Evolutionary conservation across 2,888 invertebrate species (phyloP).

Genomic region (Leptinotarsa juncta): DNA sequence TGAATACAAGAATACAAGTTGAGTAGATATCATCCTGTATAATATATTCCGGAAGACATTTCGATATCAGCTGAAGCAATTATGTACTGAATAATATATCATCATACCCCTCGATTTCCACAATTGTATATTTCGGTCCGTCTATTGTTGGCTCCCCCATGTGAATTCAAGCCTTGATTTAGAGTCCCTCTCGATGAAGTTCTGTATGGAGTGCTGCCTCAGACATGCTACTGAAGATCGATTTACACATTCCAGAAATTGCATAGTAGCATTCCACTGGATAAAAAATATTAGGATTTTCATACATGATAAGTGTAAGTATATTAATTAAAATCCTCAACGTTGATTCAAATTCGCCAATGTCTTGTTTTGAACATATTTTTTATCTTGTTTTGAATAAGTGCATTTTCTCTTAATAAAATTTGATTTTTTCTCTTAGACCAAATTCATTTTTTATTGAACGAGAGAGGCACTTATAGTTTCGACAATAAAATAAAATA

Average conservation of each 20-base stretch:
- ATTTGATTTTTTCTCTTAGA: too few species aligned
- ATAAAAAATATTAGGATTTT: too few species aligned
- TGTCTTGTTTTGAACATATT: too few species aligned
- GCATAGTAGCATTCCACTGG: neutral
- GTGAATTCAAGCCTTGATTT: neutral
- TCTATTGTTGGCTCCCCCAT: neutral
- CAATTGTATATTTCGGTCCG: neutral
- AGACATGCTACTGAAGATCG: neutral
- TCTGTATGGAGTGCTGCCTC: neutral
- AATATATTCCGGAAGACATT: neutral
- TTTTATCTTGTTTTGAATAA: too few species aligned
- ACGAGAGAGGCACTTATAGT: too few species aligned
- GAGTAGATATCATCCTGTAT: neutral
- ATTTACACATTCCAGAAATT: neutral
- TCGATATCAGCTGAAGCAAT: slow-evolving; percentile 5
- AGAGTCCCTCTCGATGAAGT: slow-evolving; percentile 5
- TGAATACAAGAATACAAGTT: neutral
- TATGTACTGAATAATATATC: neutral
- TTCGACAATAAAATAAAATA: too few species aligned
- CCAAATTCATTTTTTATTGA: too few species aligned
- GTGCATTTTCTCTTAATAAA: too few species aligned
- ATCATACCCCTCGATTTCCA: neutral
- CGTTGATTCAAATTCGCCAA: too few species aligned
- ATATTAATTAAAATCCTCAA: too few species aligned
- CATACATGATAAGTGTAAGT: too few species aligned